Conservation (phyloP, 2,113 vertebrate genomes). For the Mesoclemmys tuberculata region DNA sequence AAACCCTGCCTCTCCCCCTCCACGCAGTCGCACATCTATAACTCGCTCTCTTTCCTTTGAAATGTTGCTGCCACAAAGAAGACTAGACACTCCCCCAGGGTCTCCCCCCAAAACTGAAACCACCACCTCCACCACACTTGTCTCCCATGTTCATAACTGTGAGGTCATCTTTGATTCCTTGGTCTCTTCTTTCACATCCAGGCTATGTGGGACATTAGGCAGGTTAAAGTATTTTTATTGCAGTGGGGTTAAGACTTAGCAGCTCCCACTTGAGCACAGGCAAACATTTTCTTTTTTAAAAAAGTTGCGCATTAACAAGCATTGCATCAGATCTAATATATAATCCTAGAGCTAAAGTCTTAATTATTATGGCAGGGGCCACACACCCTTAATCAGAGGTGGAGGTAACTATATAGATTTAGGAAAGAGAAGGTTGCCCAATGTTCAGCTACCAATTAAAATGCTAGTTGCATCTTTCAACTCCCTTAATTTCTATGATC, state of each 20-base stretch:
- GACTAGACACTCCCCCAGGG: not conserved
- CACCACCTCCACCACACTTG: not conserved
- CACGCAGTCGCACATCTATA: not conserved
- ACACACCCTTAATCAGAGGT: not conserved
- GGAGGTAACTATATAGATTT: not conserved
- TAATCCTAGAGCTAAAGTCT: not conserved
- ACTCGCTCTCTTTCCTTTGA: not conserved
- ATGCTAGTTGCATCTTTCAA: conserved; percentile 18
- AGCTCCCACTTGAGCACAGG: not conserved
- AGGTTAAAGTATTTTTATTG: not conserved
- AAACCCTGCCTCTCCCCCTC: not conserved
- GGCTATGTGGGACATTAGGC: not conserved
- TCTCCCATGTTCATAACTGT: not conserved
- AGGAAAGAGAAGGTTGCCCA: not conserved
- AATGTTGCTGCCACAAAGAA: not conserved
- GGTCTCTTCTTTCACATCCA: not conserved
- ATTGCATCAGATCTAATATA: not conserved
- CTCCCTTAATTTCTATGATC: conserved; percentile 5
- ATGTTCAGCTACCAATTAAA: conserved; percentile 14
- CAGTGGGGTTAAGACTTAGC: not conserved
- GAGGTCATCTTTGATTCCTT: not conserved
- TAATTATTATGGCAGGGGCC: not conserved
- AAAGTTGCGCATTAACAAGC: not conserved
- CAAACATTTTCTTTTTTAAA: not conserved
- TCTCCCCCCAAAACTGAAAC: not conserved